These are phyloP conservation scores for Hypomesus transpacificus DNA, from an alignment of 2,113 vertebrate genomes.

Conservation along the genomic window DNA sequence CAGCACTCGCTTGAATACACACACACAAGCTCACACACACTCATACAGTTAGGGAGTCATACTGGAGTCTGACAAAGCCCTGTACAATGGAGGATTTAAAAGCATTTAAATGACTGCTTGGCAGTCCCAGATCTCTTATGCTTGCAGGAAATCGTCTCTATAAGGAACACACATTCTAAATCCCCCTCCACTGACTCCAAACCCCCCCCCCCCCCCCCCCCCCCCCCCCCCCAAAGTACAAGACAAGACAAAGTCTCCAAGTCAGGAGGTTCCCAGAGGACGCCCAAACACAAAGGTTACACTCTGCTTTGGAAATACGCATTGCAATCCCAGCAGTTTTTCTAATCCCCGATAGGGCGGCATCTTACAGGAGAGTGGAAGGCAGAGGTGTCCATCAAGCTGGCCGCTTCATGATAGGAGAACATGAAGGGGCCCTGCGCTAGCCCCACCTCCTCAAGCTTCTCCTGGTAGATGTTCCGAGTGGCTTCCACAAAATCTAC, in stretches of 20 bases:
- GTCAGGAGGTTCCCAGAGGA: slow-evolving; percentile 9
- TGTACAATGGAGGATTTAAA: slow-evolving; percentile 19
- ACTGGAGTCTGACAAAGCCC: background rate
- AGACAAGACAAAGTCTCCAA: slow-evolving; percentile 15
- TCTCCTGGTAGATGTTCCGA: slow-evolving; percentile 72
- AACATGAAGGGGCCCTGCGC: slow-evolving; percentile 76
- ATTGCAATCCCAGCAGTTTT: background rate
- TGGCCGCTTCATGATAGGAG: slow-evolving; percentile 83
- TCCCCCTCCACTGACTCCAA: slow-evolving; percentile 14
- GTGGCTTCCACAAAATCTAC: slow-evolving; percentile 83
- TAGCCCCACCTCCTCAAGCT: slow-evolving; percentile 75
- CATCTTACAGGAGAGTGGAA: slow-evolving; percentile 82
- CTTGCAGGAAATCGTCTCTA: slow-evolving; percentile 4
- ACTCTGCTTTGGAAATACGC: background rate
- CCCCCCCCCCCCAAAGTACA: too few relatives aligned
- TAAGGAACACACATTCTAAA: slow-evolving; percentile 15
- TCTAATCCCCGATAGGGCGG: background rate
- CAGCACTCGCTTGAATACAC: slow-evolving; percentile 5
- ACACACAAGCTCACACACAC: slow-evolving; percentile 6
- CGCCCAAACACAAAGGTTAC: background rate
- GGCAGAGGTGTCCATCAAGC: slow-evolving; percentile 83
- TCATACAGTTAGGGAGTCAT: background rate
- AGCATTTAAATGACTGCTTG: slow-evolving; percentile 26
- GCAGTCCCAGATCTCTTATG: slow-evolving; percentile 15
- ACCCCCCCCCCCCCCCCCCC: too few relatives aligned